phyloP scores from a whole-genome alignment of 2,888 invertebrate genomes.

The Aleiodes testaceus region DNA sequence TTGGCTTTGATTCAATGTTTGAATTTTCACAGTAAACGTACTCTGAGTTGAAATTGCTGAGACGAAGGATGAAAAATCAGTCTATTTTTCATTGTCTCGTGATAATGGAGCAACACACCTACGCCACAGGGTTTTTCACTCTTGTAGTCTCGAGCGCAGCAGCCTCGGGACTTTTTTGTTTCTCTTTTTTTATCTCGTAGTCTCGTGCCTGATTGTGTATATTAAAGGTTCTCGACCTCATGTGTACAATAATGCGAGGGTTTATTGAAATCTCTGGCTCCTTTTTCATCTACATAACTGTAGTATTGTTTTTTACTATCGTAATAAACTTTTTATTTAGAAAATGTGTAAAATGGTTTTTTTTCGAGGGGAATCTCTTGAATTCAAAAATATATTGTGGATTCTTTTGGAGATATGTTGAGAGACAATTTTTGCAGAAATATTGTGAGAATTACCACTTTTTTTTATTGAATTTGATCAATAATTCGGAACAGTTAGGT shows the following conservation, averaged over 20 bases:
- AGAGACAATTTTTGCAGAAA: too few relatives aligned
- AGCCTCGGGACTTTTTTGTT: constrained; percentile 1
- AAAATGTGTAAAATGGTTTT: neutral
- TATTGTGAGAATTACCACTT: too few relatives aligned
- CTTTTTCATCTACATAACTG: neutral
- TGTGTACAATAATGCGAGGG: constrained; percentile 3
- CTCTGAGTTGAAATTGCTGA: neutral
- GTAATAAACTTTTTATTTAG: neutral
- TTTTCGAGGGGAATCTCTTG: too few relatives aligned
- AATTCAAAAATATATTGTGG: too few relatives aligned
- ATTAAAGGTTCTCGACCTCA: constrained; percentile 33
- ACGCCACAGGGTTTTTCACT: constrained; percentile 13
- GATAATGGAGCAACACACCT: constrained; percentile 16
- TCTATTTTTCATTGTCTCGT: constrained; percentile 26
- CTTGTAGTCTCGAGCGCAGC: constrained; percentile 11
- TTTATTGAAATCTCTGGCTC: constrained; percentile 1
- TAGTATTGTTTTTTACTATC: neutral
- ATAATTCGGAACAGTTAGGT: too few relatives aligned
- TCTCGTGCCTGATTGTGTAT: constrained; percentile 31
- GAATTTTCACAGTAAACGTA: constrained; percentile 1
- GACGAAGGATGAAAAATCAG: constrained; percentile 11
- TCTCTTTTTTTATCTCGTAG: constrained; percentile 25
- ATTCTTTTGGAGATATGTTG: too few relatives aligned
- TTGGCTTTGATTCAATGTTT: neutral
- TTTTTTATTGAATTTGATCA: too few relatives aligned